Base-by-base conservation (phyloP, 2,888 invertebrate species). In the Colletes collaris region DNA sequence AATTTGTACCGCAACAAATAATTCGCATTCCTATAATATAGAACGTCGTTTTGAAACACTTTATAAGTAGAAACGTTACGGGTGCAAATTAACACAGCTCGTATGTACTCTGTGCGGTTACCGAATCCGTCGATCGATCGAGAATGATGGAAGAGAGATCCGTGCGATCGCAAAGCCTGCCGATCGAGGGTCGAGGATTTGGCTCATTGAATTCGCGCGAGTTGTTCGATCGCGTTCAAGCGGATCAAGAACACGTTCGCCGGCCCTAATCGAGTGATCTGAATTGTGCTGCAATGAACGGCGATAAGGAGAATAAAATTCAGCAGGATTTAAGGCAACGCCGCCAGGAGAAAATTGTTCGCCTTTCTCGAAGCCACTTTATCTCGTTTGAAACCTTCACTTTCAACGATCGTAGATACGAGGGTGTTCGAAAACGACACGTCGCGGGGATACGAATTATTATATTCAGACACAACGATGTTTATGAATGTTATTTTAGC, bases 131-230 rank as follows among this genome's bases (percentile, higher is more conserved):
- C 27, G 27, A 27, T 27, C 27, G 27, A 27, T 27, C 27, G 8
- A 7, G 44, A 46, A 46, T 8, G 44, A 46, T 46, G 3, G 8
- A 46, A 10, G 44, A 46, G 44, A 46, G 44, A 46, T 46, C 44
- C 44, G 44, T 10, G 10, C 3, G 44, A 46, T 40, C 86, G 79
- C 84, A 85, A 86, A 83, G 81, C 81, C 84, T 76, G 78, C 79
- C 77, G 79, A 82, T 83, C 75, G 76, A 80, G 75, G 69, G 75
- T 83, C 82, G 69, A 62, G 35, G 76, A 82, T 76, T 80, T 81
- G 75, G 72, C 71, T 73, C 75, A 81, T 82, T 76, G 82, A 76
- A 83, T 86, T 82, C 79, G 72, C 73, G 78, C 74, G 82, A 83
- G 82, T 81, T 72, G 81, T 49, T 55, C 80, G 83, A 81, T 87